A percentile compares a stretch with the other conserved stretches of the same genome.
These are phyloP conservation scores for Andrena praecox DNA, from an alignment of 2,888 invertebrate genomes.

Conservation along the genomic window DNA sequence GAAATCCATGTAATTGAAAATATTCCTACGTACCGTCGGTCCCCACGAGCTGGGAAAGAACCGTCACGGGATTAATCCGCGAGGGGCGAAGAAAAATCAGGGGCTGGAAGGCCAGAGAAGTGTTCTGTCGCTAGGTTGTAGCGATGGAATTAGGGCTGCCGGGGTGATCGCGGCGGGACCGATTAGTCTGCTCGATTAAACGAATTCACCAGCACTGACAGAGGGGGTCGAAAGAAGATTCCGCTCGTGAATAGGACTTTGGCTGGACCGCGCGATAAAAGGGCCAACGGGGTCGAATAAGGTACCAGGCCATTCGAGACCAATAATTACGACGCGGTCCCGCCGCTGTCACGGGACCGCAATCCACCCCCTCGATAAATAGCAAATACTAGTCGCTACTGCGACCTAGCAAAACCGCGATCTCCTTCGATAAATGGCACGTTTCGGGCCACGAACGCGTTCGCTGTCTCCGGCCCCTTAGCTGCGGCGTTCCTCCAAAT, in stretches of 20 bases:
- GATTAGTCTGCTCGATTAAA: slow-evolving; percentile 1
- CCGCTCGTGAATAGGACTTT: slow-evolving; percentile 2
- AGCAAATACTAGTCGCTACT: slow-evolving; percentile 31
- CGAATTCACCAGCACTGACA: background rate
- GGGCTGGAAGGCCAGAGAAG: too few species aligned
- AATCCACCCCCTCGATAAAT: slow-evolving; percentile 11
- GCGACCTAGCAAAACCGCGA: slow-evolving; percentile 4
- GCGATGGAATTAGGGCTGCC: too few species aligned
- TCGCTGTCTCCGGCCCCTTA: background rate
- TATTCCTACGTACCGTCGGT: slow-evolving; percentile 53
- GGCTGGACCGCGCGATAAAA: slow-evolving; percentile 22
- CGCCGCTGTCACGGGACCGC: slow-evolving; percentile 6
- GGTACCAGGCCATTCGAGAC: slow-evolving; percentile 21
- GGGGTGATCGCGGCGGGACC: background rate
- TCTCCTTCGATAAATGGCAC: slow-evolving; percentile 12
- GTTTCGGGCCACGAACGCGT: background rate
- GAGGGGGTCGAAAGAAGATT: slow-evolving; percentile 2
- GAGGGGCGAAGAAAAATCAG: background rate
- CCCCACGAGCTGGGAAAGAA: background rate
- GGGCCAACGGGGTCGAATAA: slow-evolving; percentile 16
- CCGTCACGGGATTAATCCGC: background rate
- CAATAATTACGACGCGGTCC: slow-evolving; percentile 37
- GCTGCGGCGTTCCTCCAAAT: background rate
- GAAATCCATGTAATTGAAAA: slow-evolving; percentile 75
- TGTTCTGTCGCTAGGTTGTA: too few species aligned